Evolutionary conservation across 2,113 vertebrate species (phyloP).

Genomic region (Nesoenas mayeri): DNA sequence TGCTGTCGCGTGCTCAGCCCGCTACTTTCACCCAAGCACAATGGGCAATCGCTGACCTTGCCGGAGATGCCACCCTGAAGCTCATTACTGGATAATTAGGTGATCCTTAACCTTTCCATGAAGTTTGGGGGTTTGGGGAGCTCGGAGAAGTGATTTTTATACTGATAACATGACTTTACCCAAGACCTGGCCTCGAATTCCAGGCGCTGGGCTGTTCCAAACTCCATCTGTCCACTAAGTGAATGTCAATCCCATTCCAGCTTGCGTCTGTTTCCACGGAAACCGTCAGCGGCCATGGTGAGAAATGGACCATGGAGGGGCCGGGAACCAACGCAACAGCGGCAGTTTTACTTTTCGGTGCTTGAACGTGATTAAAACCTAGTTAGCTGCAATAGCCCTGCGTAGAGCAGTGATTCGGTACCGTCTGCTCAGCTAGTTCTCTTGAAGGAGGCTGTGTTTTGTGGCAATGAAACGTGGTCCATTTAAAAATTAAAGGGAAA

Average conservation of each 20-base stretch:
- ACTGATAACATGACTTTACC: neutral
- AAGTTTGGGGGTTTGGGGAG: neutral
- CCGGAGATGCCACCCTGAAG: constrained; percentile 10
- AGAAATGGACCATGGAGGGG: constrained; percentile 6
- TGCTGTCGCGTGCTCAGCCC: neutral
- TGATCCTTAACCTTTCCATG: neutral
- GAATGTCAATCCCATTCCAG: constrained; percentile 45
- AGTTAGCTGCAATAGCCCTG: neutral
- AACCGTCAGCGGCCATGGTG: constrained; percentile 19
- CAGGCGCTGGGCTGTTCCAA: constrained; percentile 16
- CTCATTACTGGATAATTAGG: constrained; percentile 5
- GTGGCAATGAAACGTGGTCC: neutral
- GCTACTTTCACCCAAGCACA: neutral
- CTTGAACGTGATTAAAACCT: neutral
- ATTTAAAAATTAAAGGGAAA: neutral
- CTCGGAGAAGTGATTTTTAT: neutral
- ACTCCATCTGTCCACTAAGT: constrained; percentile 61
- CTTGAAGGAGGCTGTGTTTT: neutral
- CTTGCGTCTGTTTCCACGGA: constrained; percentile 62
- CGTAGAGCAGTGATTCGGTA: rapidly evolving
- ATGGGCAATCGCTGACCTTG: neutral
- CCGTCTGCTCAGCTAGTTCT: neutral
- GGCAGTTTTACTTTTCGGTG: neutral
- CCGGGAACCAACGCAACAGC: neutral
- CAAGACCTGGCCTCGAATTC: neutral